Evolutionary conservation across 2,797 vertebrate genomes (phyloP).

Genomic region (Pempheris klunzingeri): DNA sequence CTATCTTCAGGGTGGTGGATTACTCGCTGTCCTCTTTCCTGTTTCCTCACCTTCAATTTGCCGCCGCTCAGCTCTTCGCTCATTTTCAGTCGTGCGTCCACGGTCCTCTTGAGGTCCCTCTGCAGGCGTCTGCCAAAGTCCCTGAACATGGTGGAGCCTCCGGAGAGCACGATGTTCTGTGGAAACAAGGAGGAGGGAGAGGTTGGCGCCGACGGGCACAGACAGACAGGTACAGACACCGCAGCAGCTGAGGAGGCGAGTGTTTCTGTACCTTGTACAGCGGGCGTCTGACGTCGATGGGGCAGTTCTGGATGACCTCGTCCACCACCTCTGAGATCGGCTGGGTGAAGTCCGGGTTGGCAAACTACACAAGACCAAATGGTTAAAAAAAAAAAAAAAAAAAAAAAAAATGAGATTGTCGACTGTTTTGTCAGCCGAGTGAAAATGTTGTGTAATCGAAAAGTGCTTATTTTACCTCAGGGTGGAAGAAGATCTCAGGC

Average conservation of each 20-base stretch:
- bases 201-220: neutral
- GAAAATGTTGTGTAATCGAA: too few relatives aligned
- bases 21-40: neutral
- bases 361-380: conserved; percentile 85
- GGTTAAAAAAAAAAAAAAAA: neutral
- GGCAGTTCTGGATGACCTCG: conserved; percentile 99
- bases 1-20: too few relatives aligned
- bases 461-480: conserved; percentile 78
- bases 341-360: conserved; percentile 98
- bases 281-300: conserved; percentile 96
- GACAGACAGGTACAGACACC: rapidly evolving
- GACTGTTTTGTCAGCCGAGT: too few relatives aligned
- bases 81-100: conserved; percentile 95
- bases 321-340: conserved; percentile 99
- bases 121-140: conserved; percentile 98
- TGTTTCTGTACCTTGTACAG: conserved; percentile 92
- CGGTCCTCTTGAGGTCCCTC: conserved; percentile 96
- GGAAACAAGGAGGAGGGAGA: neutral
- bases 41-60: conserved; percentile 90
- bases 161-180: conserved; percentile 98
- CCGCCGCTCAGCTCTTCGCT: conserved; percentile 98
- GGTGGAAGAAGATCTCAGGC: conserved; percentile 99
- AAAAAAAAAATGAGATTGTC: too few relatives aligned
- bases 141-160: conserved; percentile 99
- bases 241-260: rapidly evolving